phyloP scores from a whole-genome alignment of 2,888 invertebrate genomes.

The Gastrophysa polygoni region DNA sequence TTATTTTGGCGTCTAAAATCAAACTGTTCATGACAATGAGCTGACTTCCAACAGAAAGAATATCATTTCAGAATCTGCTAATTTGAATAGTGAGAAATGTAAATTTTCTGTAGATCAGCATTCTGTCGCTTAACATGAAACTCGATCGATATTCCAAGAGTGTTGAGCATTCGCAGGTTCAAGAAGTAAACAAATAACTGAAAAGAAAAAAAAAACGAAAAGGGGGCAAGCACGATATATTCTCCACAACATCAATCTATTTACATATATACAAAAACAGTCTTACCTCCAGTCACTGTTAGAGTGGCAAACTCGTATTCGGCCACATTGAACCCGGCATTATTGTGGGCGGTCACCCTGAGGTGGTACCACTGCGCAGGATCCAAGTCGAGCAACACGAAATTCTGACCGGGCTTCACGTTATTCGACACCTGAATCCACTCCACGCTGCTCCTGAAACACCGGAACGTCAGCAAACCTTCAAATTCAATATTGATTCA shows the following conservation, averaged over 20 bases:
- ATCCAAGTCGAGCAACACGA: constrained; percentile 87
- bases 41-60: too few species aligned
- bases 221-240: constrained; percentile 15
- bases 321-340: constrained; percentile 93
- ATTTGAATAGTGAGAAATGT: too few species aligned
- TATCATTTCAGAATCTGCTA: too few species aligned
- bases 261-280: constrained; percentile 38
- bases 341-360: constrained; percentile 91
- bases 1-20: too few species aligned
- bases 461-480: too few species aligned
- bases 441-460: constrained; percentile 75
- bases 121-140: not conserved
- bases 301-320: constrained; percentile 96
- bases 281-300: constrained; percentile 90
- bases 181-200: constrained; percentile 11
- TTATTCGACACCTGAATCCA: constrained; percentile 96
- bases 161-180: constrained; percentile 2
- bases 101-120: too few species aligned
- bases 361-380: constrained; percentile 94
- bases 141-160: not conserved
- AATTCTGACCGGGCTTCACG: constrained; percentile 89
- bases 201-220: constrained; percentile 23
- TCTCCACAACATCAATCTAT: constrained; percentile 22
- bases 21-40: too few species aligned
- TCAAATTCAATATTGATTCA: too few species aligned